A percentile compares a stretch with the other conserved stretches of the same genome.
These are phyloP conservation scores for Marasmarcha lunaedactyla DNA, from an alignment of 2,888 invertebrate species.

Conservation along the genomic window DNA sequence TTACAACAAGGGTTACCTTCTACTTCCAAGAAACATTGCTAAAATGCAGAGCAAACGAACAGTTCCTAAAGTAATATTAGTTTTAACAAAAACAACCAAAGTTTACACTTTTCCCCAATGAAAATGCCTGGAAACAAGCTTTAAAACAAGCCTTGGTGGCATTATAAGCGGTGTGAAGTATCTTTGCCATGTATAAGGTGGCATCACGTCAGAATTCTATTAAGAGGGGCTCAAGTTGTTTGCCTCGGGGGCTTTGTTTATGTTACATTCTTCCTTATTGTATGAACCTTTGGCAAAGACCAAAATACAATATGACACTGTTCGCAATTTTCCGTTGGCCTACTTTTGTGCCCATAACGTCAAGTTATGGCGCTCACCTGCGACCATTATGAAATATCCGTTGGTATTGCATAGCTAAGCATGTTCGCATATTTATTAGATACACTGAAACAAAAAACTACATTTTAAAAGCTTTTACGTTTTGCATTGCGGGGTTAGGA, in stretches of 20 bases:
- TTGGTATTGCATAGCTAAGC: constrained; percentile 6
- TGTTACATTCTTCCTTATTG: constrained; percentile 42
- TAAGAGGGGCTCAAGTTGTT: constrained; percentile 49
- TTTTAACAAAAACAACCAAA: no score
- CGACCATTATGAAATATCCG: constrained; percentile 35
- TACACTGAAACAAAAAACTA: no score
- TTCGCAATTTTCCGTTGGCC: constrained; percentile 35
- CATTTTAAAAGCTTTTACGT: no score
- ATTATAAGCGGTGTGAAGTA: constrained; percentile 29
- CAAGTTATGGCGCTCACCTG: constrained; percentile 42
- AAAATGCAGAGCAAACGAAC: no score
- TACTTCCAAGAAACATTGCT: no score
- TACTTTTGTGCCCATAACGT: constrained; percentile 27
- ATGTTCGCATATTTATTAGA: no score
- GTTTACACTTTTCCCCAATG: no score
- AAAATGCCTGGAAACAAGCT: no score
- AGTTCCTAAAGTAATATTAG: no score
- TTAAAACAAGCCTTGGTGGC: constrained; percentile 1
- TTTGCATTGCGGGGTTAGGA: no score
- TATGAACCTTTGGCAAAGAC: constrained; percentile 1
- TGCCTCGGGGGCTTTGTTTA: constrained; percentile 40
- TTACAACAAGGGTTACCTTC: no score
- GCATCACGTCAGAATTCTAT: constrained; percentile 45
- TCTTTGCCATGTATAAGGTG: constrained; percentile 36
- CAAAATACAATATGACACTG: constrained; percentile 27